Percentiles rank a stretch among this genome's conserved stretches.
Conservation (phyloP, 2,888 invertebrate species). For the Thumatha senex region DNA sequence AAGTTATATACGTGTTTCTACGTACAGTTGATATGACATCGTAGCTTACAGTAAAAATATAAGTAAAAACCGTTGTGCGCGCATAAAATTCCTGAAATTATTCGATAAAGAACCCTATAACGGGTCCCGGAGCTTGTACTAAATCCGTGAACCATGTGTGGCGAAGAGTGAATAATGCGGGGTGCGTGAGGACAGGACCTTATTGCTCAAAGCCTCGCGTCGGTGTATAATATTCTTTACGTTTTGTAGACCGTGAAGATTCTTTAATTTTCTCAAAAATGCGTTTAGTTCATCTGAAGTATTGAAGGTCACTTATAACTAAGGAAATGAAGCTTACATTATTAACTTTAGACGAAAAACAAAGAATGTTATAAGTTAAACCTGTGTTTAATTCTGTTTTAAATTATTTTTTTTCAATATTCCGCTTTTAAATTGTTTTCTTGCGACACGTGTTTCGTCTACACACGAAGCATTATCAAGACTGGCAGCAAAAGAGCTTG, state of each 20-base stretch:
- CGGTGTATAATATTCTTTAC: slow-evolving; percentile 6
- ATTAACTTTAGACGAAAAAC: too few species aligned
- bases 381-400: too few species aligned
- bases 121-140: slow-evolving; percentile 14
- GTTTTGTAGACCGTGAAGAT: slow-evolving; percentile 6
- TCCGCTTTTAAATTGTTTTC: too few species aligned
- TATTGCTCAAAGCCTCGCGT: slow-evolving; percentile 5
- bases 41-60: slow-evolving; percentile 20
- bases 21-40: slow-evolving; percentile 11
- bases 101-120: slow-evolving; percentile 31
- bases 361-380: too few species aligned
- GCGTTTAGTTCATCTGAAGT: too few species aligned
- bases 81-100: slow-evolving; percentile 39
- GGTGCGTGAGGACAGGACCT: slow-evolving; percentile 19
- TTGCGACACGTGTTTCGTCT: too few species aligned
- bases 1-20: too few species aligned
- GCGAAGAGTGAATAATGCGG: slow-evolving; percentile 25
- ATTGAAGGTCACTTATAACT: too few species aligned
- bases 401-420: too few species aligned
- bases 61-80: slow-evolving; percentile 30
- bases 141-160: slow-evolving; percentile 31
- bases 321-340: too few species aligned
- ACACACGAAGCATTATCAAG: too few species aligned
- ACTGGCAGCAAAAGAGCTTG: too few species aligned
- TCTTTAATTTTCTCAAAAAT: not conserved